Percentiles rank a stretch among this genome's conserved stretches.
Conservation (phyloP, 35 echinoderm and acorn worm genomes). For the Patiria miniata region DNA sequence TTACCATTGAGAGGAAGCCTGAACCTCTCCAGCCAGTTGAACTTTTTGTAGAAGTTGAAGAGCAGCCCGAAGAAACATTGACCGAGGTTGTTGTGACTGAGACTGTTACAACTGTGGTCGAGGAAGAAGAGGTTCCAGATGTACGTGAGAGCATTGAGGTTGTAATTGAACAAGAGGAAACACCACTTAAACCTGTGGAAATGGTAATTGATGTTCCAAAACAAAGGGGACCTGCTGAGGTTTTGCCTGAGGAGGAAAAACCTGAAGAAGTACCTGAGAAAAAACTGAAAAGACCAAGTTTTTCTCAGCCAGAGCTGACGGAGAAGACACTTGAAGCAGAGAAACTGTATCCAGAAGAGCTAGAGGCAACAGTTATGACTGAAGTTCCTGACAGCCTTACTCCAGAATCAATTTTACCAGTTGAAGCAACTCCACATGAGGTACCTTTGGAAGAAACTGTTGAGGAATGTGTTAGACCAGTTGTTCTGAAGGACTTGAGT, state of each 20-base stretch:
- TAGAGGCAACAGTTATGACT: conserved; percentile 61
- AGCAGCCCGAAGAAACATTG: neutral
- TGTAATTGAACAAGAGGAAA: conserved; percentile 41
- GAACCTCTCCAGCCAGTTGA: conserved; percentile 31
- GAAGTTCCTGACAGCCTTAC: neutral
- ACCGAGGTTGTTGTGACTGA: conserved; percentile 55
- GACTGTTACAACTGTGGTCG: conserved; percentile 58
- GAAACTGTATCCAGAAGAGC: conserved; percentile 39
- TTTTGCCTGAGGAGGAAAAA: conserved; percentile 78
- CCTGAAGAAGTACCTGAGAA: conserved; percentile 66
- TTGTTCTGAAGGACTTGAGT: conserved; percentile 30
- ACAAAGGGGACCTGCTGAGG: neutral
- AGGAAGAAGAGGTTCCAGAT: conserved; percentile 45
- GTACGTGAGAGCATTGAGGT: conserved; percentile 48
- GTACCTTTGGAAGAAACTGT: conserved; percentile 27
- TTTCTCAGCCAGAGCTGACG: neutral
- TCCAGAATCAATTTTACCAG: conserved; percentile 11
- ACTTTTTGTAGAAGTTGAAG: conserved; percentile 1
- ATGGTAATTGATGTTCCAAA: neutral
- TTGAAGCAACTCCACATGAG: conserved; percentile 19
- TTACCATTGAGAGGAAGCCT: conserved; percentile 1
- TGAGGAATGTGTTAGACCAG: neutral
- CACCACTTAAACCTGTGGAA: conserved; percentile 38
- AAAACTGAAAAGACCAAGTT: conserved; percentile 70
- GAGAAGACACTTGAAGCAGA: conserved; percentile 1